Percentiles rank a stretch among this genome's conserved stretches.
These are phyloP conservation scores for Monopis laevigella DNA, from an alignment of 2,888 invertebrate species.

Conservation along the genomic window DNA sequence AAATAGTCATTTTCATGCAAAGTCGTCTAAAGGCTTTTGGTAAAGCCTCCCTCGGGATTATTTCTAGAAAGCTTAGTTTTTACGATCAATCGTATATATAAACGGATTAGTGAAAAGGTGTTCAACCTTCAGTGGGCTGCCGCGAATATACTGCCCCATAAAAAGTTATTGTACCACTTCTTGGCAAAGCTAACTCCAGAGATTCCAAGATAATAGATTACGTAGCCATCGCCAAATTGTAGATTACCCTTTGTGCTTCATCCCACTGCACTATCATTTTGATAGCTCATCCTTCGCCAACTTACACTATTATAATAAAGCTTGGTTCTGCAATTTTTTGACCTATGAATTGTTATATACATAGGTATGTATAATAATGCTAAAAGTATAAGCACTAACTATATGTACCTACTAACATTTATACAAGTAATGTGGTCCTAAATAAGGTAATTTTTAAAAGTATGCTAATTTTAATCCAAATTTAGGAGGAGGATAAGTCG, in stretches of 20 bases:
- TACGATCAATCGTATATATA: slow-evolving; percentile 12
- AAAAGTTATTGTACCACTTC: slow-evolving; percentile 12
- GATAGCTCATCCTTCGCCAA: too few relatives aligned
- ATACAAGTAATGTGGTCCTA: too few relatives aligned
- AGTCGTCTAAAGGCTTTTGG: neutral
- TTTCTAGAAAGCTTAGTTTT: slow-evolving; percentile 11
- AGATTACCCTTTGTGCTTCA: slow-evolving; percentile 5
- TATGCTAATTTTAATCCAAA: too few relatives aligned
- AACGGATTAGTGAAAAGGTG: slow-evolving; percentile 14
- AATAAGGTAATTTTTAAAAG: too few relatives aligned
- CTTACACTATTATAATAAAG: too few relatives aligned
- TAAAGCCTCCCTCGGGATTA: slow-evolving; percentile 8
- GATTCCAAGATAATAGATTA: slow-evolving; percentile 9
- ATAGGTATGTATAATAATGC: too few relatives aligned
- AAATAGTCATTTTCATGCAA: slow-evolving; percentile 11
- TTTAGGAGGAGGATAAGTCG: too few relatives aligned
- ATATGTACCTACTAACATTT: too few relatives aligned
- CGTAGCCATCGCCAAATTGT: slow-evolving; percentile 9
- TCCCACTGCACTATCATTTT: slow-evolving; percentile 7
- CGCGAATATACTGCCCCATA: slow-evolving; percentile 11
- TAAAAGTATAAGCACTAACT: too few relatives aligned
- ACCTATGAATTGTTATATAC: too few relatives aligned
- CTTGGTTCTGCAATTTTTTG: too few relatives aligned
- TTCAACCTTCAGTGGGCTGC: slow-evolving; percentile 12
- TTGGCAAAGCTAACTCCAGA: slow-evolving; percentile 11